phyloP scores from a whole-genome alignment of 2,797 vertebrate species.

The Chaunax sp. region DNA sequence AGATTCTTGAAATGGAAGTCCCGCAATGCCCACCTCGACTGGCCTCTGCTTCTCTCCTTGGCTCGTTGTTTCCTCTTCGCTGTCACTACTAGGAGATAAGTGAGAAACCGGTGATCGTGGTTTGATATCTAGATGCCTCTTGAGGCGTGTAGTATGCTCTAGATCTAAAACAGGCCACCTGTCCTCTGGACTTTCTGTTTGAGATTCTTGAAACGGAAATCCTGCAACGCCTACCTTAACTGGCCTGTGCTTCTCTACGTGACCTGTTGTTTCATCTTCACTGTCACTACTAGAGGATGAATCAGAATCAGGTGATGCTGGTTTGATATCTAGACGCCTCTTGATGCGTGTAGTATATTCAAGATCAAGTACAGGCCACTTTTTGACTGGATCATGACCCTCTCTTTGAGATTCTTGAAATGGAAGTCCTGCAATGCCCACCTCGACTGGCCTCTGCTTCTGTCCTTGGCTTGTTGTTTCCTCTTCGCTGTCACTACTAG shows the following conservation, averaged over 20 bases:
- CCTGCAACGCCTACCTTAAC: not conserved
- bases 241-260: not conserved
- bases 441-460: not conserved
- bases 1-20: not conserved
- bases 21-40: no score
- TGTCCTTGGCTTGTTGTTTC: not conserved
- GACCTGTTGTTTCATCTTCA: conserved; percentile 26
- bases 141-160: not conserved
- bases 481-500: conserved; percentile 47
- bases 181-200: not conserved
- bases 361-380: conserved; percentile 17
- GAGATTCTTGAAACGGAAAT: not conserved
- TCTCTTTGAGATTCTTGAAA: not conserved
- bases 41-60: not conserved
- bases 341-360: not conserved
- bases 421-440: not conserved
- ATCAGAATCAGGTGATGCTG: not conserved
- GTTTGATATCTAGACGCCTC: not conserved
- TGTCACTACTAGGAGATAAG: conserved; percentile 37
- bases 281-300: conserved; percentile 47
- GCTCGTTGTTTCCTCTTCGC: conserved; percentile 23
- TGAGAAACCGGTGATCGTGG: not conserved
- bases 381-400: not conserved
- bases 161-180: conserved; percentile 19
- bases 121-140: conserved; percentile 24